Evolutionary conservation across 2,113 vertebrate species (phyloP).

Genomic region (Ceyx cyanopectus): DNA sequence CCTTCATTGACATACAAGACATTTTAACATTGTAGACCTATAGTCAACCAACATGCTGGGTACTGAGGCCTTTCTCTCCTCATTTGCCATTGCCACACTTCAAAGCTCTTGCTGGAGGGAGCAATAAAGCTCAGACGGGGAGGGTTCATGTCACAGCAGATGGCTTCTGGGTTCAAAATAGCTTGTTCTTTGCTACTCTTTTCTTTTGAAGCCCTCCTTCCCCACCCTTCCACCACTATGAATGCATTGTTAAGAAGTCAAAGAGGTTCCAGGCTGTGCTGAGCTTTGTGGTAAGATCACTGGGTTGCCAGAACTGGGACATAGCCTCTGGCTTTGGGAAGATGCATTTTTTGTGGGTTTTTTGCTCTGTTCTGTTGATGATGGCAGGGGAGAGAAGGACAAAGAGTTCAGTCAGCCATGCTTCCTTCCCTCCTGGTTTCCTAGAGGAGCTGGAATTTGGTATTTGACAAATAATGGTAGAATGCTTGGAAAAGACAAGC

Average conservation of each 20-base stretch:
- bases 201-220: slow-evolving; percentile 28
- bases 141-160: neutral
- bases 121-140: neutral
- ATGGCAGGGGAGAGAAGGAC: neutral
- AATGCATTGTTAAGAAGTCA: slow-evolving; percentile 40
- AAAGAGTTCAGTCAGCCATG: slow-evolving; percentile 27
- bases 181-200: slow-evolving; percentile 22
- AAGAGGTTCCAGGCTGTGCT: neutral
- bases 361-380: slow-evolving; percentile 18
- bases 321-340: slow-evolving; percentile 31
- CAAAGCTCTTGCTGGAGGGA: neutral
- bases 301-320: slow-evolving; percentile 7
- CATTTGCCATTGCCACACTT: neutral
- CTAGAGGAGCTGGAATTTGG: slow-evolving; percentile 17
- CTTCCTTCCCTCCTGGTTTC: neutral
- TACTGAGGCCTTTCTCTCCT: neutral
- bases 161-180: slow-evolving; percentile 26
- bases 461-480: slow-evolving; percentile 27
- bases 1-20: neutral
- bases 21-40: neutral
- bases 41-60: fast-evolving
- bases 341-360: slow-evolving; percentile 53
- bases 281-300: slow-evolving; percentile 39
- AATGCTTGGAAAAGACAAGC: neutral
- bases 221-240: slow-evolving; percentile 8